Percentiles rank a stretch among this genome's conserved stretches.
Conservation (phyloP, 2,113 vertebrate genomes). For the Macrotus californicus region DNA sequence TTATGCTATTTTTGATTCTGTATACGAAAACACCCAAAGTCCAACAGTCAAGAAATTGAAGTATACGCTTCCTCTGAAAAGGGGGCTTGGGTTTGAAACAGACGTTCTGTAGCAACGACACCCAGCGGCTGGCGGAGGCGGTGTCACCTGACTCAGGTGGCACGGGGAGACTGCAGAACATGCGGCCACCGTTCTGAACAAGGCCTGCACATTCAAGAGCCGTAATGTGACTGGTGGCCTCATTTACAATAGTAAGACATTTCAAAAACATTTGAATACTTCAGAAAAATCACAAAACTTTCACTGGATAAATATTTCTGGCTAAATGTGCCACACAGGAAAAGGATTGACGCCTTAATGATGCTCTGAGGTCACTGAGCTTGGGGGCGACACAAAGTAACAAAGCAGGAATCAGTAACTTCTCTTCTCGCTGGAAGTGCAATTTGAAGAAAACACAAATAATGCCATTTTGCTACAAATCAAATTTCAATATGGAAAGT, state of each 20-base stretch:
- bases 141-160: rapidly evolving
- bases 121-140: background rate
- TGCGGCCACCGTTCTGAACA: background rate
- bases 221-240: background rate
- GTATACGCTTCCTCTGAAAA: background rate
- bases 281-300: background rate
- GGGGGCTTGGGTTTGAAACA: background rate
- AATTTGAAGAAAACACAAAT: background rate
- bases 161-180: background rate
- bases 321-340: background rate
- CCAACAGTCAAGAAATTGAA: background rate
- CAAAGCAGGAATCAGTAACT: background rate
- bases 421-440: background rate
- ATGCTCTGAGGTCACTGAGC: background rate
- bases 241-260: background rate
- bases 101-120: background rate
- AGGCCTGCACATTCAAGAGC: background rate
- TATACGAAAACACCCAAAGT: background rate
- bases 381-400: background rate
- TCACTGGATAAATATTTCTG: background rate
- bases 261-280: background rate
- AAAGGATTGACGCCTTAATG: background rate
- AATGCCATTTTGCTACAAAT: background rate
- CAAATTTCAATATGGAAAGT: background rate
- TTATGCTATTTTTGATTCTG: background rate